phyloP scores from a whole-genome alignment of 1,140 invertebrate species.

The Heterodera carotae region DNA sequence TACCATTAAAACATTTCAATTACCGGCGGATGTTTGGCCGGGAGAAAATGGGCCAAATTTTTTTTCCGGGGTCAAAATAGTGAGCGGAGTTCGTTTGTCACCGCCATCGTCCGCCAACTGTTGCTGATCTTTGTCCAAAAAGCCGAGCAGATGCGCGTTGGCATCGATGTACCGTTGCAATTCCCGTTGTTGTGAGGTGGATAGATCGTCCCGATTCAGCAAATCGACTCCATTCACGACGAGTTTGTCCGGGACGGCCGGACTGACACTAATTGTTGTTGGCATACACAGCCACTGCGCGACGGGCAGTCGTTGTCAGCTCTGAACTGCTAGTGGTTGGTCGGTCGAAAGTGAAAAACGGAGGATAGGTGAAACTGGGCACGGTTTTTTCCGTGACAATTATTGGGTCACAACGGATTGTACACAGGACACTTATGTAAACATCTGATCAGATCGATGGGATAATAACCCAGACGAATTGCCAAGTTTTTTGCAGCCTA shows the following conservation, averaged over 20 bases:
- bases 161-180: conserved; percentile 44
- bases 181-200: conserved; percentile 47
- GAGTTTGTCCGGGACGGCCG: conserved; percentile 53
- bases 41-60: neutral
- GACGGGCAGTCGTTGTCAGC: neutral
- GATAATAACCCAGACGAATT: too few relatives aligned
- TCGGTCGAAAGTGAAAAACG: neutral
- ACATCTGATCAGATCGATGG: too few relatives aligned
- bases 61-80: neutral
- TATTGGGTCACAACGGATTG: too few relatives aligned
- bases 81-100: neutral
- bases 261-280: conserved; percentile 44
- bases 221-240: conserved; percentile 53
- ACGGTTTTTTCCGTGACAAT: too few relatives aligned
- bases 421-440: too few relatives aligned
- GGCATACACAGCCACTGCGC: conserved; percentile 32
- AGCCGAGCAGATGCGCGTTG: conserved; percentile 49
- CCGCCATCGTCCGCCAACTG: neutral
- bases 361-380: neutral
- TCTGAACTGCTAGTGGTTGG: too few relatives aligned
- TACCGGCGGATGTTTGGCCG: neutral
- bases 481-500: too few relatives aligned
- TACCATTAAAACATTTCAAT: neutral
- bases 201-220: conserved; percentile 45
- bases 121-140: conserved; percentile 39